These are phyloP conservation scores for Hypotaenidia okinawae DNA, from an alignment of 2,797 vertebrate species.

Conservation along the genomic window DNA sequence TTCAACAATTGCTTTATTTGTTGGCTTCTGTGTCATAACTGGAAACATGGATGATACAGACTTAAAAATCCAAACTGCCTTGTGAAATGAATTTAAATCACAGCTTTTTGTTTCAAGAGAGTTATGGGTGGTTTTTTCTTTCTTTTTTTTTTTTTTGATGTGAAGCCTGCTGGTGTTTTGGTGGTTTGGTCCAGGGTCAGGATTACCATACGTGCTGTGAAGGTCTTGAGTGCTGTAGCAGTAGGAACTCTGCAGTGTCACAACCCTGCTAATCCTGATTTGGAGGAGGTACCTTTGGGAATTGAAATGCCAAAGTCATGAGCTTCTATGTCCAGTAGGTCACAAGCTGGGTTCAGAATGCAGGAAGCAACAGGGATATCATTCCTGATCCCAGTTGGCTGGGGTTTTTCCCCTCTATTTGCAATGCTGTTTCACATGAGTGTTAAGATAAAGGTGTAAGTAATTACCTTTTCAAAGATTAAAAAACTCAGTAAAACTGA, in stretches of 20 bases:
- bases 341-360: background rate
- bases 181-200: background rate
- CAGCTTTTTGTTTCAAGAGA: background rate
- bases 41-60: background rate
- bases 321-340: background rate
- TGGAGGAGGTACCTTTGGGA: background rate
- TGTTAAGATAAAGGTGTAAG: background rate
- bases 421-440: background rate
- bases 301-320: background rate
- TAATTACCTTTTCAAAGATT: background rate
- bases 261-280: background rate
- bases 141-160: background rate
- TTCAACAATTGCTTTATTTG: constrained; percentile 64
- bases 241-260: background rate
- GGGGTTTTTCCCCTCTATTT: background rate
- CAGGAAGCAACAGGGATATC: background rate
- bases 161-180: background rate
- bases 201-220: background rate
- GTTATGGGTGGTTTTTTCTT: background rate
- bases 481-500: background rate
- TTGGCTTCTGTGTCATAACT: constrained; percentile 26
- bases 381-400: background rate
- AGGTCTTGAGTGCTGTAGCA: background rate
- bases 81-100: background rate
- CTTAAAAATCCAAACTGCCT: background rate